Conservation (phyloP, 2,797 vertebrate genomes). For the Threskiornis aethiopicus region DNA sequence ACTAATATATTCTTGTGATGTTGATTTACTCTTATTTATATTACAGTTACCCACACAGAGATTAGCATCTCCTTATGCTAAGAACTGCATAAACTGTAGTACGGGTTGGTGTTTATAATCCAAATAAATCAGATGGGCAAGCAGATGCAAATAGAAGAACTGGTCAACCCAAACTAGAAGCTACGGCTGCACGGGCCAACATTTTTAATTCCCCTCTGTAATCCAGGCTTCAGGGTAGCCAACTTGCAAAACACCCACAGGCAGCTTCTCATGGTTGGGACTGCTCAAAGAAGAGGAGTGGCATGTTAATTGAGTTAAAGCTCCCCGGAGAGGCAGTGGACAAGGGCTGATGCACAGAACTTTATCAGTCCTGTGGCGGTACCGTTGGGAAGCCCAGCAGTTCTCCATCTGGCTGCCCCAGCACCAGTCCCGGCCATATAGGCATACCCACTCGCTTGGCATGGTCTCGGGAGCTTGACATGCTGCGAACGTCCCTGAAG, state of each 20-base stretch:
- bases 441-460: neutral
- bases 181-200: neutral
- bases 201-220: neutral
- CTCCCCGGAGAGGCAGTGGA: neutral
- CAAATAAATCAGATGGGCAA: neutral
- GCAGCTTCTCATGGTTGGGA: neutral
- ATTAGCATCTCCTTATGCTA: neutral
- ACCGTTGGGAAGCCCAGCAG: neutral
- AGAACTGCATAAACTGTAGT: neutral
- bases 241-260: neutral
- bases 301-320: fast-evolving
- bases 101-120: neutral
- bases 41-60: neutral
- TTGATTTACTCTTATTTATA: neutral
- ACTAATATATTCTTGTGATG: neutral
- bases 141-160: neutral
- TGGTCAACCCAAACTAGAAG: neutral
- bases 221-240: neutral
- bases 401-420: neutral
- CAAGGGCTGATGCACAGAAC: neutral
- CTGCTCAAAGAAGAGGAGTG: neutral
- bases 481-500: neutral
- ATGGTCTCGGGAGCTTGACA: fast-evolving
- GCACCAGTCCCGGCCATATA: too few relatives aligned
- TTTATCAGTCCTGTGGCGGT: neutral